Percentiles rank a stretch among this genome's conserved stretches.
These are phyloP conservation scores for Lithobates sylvaticus DNA, from an alignment of 2,797 vertebrate genomes.

Conservation along the genomic window DNA sequence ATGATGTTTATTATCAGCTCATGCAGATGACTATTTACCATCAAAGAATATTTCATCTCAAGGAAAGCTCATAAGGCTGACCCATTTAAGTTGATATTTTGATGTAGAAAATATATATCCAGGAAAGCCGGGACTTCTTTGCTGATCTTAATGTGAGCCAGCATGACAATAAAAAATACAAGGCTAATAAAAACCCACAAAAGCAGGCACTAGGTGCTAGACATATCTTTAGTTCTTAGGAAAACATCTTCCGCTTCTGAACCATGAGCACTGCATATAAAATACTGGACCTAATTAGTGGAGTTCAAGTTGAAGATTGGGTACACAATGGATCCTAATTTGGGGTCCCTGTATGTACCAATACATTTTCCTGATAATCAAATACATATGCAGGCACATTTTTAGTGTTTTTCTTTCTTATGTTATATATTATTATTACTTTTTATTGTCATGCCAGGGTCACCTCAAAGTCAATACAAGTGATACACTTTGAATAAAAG, in stretches of 20 bases:
- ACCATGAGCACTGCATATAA: neutral
- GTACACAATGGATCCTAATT: neutral
- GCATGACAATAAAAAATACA: neutral
- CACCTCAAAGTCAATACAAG: no score
- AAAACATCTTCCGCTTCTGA: neutral
- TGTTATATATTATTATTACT: no score
- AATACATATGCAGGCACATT: no score
- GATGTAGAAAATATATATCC: slow-evolving; percentile 3
- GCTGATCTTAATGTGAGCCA: neutral
- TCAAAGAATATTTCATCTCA: slow-evolving; percentile 23
- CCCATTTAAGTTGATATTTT: slow-evolving; percentile 8
- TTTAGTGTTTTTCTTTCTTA: no score
- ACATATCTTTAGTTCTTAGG: neutral
- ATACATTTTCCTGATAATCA: no score
- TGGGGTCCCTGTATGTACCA: neutral
- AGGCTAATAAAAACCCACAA: neutral
- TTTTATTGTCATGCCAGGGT: no score
- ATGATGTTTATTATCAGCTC: slow-evolving; percentile 56
- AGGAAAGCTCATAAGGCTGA: slow-evolving; percentile 4
- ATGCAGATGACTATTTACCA: slow-evolving; percentile 46
- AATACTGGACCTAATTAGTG: neutral
- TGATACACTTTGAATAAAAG: no score
- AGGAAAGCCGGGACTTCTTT: neutral
- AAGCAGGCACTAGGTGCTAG: neutral
- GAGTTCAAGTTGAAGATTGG: neutral